Base-by-base conservation (phyloP, 2,113 vertebrate genomes). In the Oxygymnocypris stewartii region DNA sequence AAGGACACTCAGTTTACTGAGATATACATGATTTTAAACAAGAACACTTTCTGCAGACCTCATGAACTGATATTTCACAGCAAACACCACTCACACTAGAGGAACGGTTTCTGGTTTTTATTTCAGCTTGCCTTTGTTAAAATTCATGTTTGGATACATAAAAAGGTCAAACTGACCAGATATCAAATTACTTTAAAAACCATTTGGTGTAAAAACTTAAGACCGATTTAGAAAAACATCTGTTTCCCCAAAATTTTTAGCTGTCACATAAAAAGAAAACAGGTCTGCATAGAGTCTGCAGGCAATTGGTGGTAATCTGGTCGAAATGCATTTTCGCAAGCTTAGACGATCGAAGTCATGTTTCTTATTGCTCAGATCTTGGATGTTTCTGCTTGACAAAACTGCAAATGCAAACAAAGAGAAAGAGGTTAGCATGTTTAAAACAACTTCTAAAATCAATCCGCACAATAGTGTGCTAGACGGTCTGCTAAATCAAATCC, bases 331-430 rank as follows among this genome's bases (percentile, higher is more conserved):
- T 97, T 97, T 84, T 96, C 97, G 97, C 97, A 99, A 99, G 97
- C 97, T 98, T 97, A 96, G 96, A 96, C 97, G 96, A 92, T 80
- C n/a, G 96, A 96, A 97, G 96, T 98, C 96, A 97, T 97, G 96
- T 96, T 98, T 96, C 95, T 97, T 99, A 99, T 99, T 99, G 98
- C 98, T 99, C 97, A 96, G 97, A 97, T 99, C 97, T 99, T 96
- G 95, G 96, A 97, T 97, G 96, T 95, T 97, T 96, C 96, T 96
- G 96, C 97, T 96, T 95, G 93, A 97, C 97, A 97, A 98, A 98
- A 97, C 97, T 98, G 96, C 2, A n/a, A n/a, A n/a, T n/a, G n/a
- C n/a, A 63, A 13, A 85, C 2, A 28, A 59, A 16, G 37, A 63
- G 16, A 84, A 16, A 90, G 47, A 59, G 88, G 80, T 90, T 5